Evolutionary conservation across 2,797 vertebrate species (phyloP).

Genomic region (Parauchenoglanis ngamensis): DNA sequence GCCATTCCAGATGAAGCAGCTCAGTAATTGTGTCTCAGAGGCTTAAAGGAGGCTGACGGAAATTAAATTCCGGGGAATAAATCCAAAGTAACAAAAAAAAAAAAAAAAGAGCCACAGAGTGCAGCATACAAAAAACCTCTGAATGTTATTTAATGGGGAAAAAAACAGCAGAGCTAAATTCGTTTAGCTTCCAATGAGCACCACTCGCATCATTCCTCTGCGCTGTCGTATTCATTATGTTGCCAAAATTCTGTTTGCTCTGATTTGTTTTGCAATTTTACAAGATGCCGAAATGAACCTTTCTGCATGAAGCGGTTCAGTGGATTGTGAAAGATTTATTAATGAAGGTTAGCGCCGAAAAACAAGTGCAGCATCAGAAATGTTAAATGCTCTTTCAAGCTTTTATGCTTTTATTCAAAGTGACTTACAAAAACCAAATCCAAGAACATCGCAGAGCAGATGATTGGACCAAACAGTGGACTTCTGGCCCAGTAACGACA

Average conservation of each 20-base stretch:
- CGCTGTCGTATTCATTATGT: slow-evolving; percentile 28
- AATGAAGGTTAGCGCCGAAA: slow-evolving; percentile 13
- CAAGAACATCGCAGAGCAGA: not conserved
- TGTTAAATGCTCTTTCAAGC: not conserved
- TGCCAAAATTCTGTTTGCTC: slow-evolving; percentile 33
- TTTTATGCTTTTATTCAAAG: not conserved
- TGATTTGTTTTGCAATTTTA: slow-evolving; percentile 33
- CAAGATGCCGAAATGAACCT: slow-evolving; percentile 15
- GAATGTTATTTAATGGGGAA: slow-evolving; percentile 40
- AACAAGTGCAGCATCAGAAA: not conserved
- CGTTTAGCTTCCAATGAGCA: slow-evolving; percentile 38
- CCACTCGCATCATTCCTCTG: slow-evolving; percentile 18
- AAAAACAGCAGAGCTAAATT: slow-evolving; percentile 35
- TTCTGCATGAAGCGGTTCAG: not conserved
- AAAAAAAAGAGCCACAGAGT: slow-evolving; percentile 39
- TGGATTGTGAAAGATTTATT: slow-evolving; percentile 6
- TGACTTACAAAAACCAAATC: too few relatives aligned
- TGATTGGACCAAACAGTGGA: not conserved
- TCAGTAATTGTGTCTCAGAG: slow-evolving; percentile 57
- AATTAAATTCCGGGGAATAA: slow-evolving; percentile 55
- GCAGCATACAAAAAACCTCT: slow-evolving; percentile 50
- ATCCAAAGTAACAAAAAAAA: slow-evolving; percentile 33
- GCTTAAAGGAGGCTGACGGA: slow-evolving; percentile 52
- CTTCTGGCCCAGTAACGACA: not conserved
- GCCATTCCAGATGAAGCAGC: slow-evolving; percentile 40